Percentiles rank a stretch among this genome's conserved stretches.
phyloP scores from a whole-genome alignment of 1,140 invertebrate genomes.

The Leptinotarsa lineolata region DNA sequence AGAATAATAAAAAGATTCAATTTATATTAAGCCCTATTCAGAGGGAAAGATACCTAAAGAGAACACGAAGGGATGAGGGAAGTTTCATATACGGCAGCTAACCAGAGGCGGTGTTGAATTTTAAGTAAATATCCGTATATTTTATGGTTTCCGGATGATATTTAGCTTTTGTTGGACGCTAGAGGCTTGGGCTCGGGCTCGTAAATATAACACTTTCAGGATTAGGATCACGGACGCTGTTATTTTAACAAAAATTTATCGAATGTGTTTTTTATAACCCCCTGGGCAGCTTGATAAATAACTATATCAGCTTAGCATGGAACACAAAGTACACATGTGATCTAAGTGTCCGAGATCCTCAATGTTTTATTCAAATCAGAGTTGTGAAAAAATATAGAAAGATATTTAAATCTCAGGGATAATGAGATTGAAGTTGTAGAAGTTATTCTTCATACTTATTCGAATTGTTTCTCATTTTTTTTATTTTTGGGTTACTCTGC shows the following conservation, averaged over 20 bases:
- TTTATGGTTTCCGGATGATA: conserved; percentile 30
- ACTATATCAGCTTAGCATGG: not conserved
- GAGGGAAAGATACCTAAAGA: conserved; percentile 8
- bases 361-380: no score
- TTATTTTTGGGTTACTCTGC: no score
- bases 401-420: no score
- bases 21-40: conserved; percentile 10
- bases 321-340: not conserved
- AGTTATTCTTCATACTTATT: no score
- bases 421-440: no score
- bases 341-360: not conserved
- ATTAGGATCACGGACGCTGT: conserved; percentile 18
- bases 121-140: conserved; percentile 29
- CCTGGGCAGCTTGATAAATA: conserved; percentile 8
- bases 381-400: no score
- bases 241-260: conserved; percentile 21
- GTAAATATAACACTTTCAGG: conserved; percentile 30
- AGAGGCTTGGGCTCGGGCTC: conserved; percentile 13
- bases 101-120: conserved; percentile 20
- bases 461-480: no score
- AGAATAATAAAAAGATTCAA: conserved; percentile 21
- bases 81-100: not conserved
- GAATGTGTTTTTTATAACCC: conserved; percentile 2
- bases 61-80: not conserved
- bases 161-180: conserved; percentile 30